A percentile compares a stretch with the other conserved stretches of the same genome.
phyloP scores from a whole-genome alignment of 1,140 invertebrate species.

The Pararge aegeria region DNA sequence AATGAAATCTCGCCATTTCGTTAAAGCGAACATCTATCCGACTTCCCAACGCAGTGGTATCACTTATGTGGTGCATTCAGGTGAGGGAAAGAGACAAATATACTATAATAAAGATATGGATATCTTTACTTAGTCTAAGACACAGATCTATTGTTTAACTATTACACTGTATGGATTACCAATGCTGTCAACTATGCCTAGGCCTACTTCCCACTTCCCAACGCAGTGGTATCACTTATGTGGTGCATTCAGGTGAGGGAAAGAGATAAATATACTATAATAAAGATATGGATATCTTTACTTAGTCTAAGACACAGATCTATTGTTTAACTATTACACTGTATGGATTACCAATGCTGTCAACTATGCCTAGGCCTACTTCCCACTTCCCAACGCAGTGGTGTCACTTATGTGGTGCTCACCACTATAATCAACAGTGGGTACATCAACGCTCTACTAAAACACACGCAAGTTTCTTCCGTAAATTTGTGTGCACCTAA shows the following conservation, averaged over 20 bases:
- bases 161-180: neutral
- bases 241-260: too few species aligned
- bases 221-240: slow-evolving; percentile 30
- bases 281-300: too few species aligned
- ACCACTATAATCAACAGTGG: slow-evolving; percentile 23
- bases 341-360: neutral
- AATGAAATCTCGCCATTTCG: neutral
- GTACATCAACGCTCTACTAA: slow-evolving; percentile 31
- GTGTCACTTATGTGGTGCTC: neutral
- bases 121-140: too few species aligned
- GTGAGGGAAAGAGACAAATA: too few species aligned
- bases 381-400: slow-evolving; percentile 39
- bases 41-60: slow-evolving; percentile 39
- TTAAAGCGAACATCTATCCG: too few species aligned
- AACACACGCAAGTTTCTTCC: slow-evolving; percentile 33
- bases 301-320: too few species aligned
- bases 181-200: too few species aligned
- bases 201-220: slow-evolving; percentile 42
- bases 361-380: too few species aligned
- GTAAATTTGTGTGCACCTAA: slow-evolving; percentile 34
- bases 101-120: too few species aligned
- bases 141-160: too few species aligned
- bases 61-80: slow-evolving; percentile 6
- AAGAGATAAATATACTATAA: too few species aligned
- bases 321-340: too few species aligned